phyloP scores from a whole-genome alignment of 2,797 vertebrate species.

The Galaxias olidus region DNA sequence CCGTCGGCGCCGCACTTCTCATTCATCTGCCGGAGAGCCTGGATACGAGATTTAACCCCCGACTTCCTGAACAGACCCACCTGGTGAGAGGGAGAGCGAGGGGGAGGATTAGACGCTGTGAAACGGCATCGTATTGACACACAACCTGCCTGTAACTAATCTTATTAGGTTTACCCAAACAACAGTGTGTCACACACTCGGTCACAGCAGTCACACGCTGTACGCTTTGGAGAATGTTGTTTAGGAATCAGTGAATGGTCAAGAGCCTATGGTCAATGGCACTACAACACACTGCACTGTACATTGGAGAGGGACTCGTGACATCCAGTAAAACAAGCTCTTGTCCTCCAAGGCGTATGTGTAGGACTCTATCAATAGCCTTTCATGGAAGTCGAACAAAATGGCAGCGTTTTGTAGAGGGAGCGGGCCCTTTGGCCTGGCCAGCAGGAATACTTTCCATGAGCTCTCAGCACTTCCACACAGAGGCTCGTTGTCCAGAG shows the following conservation, averaged over 20 bases:
- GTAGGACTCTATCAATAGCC: slow-evolving; percentile 34
- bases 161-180: too few relatives aligned
- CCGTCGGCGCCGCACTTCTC: slow-evolving; percentile 78
- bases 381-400: slow-evolving; percentile 45
- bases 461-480: too few relatives aligned
- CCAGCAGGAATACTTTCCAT: slow-evolving; percentile 56
- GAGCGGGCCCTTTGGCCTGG: slow-evolving; percentile 35
- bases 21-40: slow-evolving; percentile 97
- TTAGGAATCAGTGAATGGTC: too few relatives aligned
- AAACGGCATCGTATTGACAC: not conserved
- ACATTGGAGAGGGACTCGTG: slow-evolving; percentile 30
- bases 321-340: slow-evolving; percentile 19
- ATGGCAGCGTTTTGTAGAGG: slow-evolving; percentile 30
- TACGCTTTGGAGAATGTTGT: not conserved
- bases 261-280: too few relatives aligned
- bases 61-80: slow-evolving; percentile 98
- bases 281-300: slow-evolving; percentile 33
- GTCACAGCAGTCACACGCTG: not conserved
- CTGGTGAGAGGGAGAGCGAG: too few relatives aligned
- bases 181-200: too few relatives aligned
- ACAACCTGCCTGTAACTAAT: too few relatives aligned
- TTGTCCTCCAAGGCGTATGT: not conserved
- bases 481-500: slow-evolving; percentile 58
- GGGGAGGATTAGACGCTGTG: not conserved
- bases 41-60: slow-evolving; percentile 96